These are phyloP conservation scores for Hemiprocne comata DNA, from an alignment of 2,113 vertebrate genomes.

Conservation along the genomic window DNA sequence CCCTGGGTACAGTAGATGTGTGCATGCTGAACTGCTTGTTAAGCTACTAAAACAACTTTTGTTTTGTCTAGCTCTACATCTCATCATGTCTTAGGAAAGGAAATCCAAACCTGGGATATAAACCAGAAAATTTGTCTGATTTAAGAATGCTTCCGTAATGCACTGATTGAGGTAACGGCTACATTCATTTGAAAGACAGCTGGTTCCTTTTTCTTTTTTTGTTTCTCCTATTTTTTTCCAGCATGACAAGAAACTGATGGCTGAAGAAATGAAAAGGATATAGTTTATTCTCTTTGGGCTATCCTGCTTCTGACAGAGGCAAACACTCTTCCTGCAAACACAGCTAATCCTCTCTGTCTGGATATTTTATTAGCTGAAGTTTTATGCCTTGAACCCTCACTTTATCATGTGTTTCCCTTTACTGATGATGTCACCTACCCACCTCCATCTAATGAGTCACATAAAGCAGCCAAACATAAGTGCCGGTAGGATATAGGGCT, in stretches of 20 bases:
- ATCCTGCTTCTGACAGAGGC: conserved; percentile 37
- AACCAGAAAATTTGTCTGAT: conserved; percentile 39
- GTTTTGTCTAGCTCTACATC: conserved; percentile 29
- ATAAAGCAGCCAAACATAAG: not conserved
- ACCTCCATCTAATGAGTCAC: conserved; percentile 40
- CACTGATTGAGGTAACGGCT: conserved; percentile 54
- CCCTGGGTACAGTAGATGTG: not conserved
- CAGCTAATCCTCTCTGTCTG: conserved; percentile 50
- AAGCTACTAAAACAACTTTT: conserved; percentile 25
- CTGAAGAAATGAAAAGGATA: conserved; percentile 3
- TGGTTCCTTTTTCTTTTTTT: conserved; percentile 22
- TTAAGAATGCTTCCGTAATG: conserved; percentile 13
- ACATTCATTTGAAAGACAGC: conserved; percentile 43
- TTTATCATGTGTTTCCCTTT: conserved; percentile 36
- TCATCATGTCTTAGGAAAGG: not conserved
- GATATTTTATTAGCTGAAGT: conserved; percentile 46
- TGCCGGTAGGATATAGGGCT: not conserved
- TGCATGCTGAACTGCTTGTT: not conserved
- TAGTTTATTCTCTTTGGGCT: conserved; percentile 20
- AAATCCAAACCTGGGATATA: conserved; percentile 32
- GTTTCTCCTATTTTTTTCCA: not conserved
- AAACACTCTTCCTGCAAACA: conserved; percentile 8
- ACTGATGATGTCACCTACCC: conserved; percentile 39
- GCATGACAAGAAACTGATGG: conserved; percentile 33
- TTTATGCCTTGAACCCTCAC: conserved; percentile 19